Conservation (phyloP, 2,888 invertebrate species). For the Apodemia hepburni region DNA sequence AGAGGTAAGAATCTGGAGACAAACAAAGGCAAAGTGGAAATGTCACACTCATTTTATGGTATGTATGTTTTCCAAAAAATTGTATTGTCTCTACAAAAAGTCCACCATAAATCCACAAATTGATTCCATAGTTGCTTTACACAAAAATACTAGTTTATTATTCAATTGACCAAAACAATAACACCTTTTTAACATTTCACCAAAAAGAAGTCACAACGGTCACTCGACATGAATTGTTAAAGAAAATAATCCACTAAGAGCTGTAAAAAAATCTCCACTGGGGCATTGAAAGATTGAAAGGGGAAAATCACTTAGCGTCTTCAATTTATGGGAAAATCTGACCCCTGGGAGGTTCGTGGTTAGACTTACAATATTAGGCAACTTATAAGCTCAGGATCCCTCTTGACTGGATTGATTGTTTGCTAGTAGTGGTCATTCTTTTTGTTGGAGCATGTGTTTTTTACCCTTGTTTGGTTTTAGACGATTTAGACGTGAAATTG, state of each 20-base stretch:
- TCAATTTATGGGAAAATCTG: constrained; percentile 75
- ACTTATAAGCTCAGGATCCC: constrained; percentile 55
- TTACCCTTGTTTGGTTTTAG: constrained; percentile 17
- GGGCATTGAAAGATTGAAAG: constrained; percentile 78
- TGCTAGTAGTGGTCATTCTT: constrained; percentile 35
- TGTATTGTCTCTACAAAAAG: too few species aligned
- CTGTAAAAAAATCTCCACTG: constrained; percentile 57
- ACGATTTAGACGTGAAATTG: constrained; percentile 16
- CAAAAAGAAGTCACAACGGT: constrained; percentile 4
- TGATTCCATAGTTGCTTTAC: neutral
- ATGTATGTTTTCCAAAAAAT: too few species aligned
- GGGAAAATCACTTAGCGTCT: constrained; percentile 72
- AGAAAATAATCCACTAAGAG: constrained; percentile 24
- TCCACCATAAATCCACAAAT: neutral
- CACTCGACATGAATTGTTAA: constrained; percentile 27
- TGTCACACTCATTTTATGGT: too few species aligned
- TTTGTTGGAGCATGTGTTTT: constrained; percentile 25
- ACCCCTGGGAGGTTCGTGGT: constrained; percentile 71
- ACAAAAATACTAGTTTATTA: neutral
- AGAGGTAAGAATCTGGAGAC: too few species aligned
- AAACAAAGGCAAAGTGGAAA: too few species aligned
- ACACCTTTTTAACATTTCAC: neutral
- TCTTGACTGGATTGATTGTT: constrained; percentile 44
- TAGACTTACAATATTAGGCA: constrained; percentile 75
- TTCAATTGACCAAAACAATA: neutral